Conservation (phyloP, 1,140 invertebrate genomes). For the silkworm (Bombyx mori) region DNA sequence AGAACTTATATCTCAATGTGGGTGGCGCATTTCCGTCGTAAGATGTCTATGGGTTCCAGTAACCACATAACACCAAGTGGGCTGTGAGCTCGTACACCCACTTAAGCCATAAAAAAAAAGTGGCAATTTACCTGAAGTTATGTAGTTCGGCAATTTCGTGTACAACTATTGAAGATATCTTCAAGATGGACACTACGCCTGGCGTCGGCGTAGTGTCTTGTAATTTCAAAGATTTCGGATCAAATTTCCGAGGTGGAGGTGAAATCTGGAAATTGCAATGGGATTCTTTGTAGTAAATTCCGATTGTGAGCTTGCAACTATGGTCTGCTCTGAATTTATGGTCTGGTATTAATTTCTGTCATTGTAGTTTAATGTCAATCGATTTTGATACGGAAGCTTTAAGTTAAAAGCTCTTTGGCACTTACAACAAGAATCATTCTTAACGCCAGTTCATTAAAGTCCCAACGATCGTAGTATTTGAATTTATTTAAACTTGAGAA, state of each 20-base stretch:
- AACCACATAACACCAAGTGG: no score
- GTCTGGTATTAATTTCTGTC: background rate
- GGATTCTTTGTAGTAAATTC: background rate
- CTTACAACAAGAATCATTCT: slow-evolving; percentile 36
- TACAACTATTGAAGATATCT: slow-evolving; percentile 24
- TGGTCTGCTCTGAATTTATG: background rate
- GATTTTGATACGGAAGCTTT: background rate
- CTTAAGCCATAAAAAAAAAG: no score
- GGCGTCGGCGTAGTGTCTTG: slow-evolving; percentile 11
- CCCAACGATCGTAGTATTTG: slow-evolving; percentile 37
- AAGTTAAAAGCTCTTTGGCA: slow-evolving; percentile 1
- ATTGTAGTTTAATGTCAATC: background rate
- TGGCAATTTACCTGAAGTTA: slow-evolving; percentile 24
- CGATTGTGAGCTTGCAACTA: background rate
- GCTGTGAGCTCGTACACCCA: no score
- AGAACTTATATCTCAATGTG: no score
- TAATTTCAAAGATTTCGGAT: slow-evolving; percentile 17
- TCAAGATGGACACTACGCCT: slow-evolving; percentile 22
- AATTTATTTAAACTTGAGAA: slow-evolving; percentile 19
- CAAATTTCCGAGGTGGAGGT: slow-evolving; percentile 20
- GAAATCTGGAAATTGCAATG: slow-evolving; percentile 15
- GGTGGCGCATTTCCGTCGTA: no score
- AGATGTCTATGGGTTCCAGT: no score
- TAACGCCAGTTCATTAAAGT: slow-evolving; percentile 29
- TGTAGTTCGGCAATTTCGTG: slow-evolving; percentile 32